These are phyloP conservation scores for Rousettus madagascariensis DNA, from an alignment of 2,797 vertebrate genomes.

Conservation along the genomic window DNA sequence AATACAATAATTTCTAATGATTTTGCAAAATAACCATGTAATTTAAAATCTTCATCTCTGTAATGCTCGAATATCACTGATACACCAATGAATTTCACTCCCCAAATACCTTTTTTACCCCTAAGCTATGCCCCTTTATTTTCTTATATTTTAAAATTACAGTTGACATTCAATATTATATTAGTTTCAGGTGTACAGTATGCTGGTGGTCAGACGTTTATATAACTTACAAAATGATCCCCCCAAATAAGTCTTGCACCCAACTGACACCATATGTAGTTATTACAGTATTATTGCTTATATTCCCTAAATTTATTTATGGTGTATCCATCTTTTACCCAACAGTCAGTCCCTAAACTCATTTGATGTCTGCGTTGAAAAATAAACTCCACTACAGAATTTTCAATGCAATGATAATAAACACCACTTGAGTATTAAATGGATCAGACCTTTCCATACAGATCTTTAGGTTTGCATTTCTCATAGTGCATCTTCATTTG, in stretches of 20 bases:
- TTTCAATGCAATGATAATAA: background rate
- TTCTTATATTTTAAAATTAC: too few species aligned
- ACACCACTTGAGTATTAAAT: background rate
- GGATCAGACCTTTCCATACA: background rate
- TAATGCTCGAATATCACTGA: background rate
- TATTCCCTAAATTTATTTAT: background rate
- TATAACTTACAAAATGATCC: too few species aligned
- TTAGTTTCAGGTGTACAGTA: too few species aligned
- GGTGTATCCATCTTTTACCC: background rate
- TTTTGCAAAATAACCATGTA: background rate
- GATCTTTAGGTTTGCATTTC: background rate
- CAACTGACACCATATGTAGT: too few species aligned
- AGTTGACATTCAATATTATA: too few species aligned
- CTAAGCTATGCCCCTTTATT: too few species aligned
- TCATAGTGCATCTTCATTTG: background rate
- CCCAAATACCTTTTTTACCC: background rate
- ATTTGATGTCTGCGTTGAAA: background rate
- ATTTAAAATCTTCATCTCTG: background rate
- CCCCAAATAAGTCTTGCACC: too few species aligned
- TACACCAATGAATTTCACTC: background rate
- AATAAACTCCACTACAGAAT: background rate
- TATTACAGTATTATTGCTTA: too few species aligned
- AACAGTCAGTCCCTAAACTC: background rate
- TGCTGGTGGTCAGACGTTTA: too few species aligned
- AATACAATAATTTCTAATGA: background rate